Evolutionary conservation across 2,797 vertebrate species (phyloP).

Genomic region (Cyclura pinguis): DNA sequence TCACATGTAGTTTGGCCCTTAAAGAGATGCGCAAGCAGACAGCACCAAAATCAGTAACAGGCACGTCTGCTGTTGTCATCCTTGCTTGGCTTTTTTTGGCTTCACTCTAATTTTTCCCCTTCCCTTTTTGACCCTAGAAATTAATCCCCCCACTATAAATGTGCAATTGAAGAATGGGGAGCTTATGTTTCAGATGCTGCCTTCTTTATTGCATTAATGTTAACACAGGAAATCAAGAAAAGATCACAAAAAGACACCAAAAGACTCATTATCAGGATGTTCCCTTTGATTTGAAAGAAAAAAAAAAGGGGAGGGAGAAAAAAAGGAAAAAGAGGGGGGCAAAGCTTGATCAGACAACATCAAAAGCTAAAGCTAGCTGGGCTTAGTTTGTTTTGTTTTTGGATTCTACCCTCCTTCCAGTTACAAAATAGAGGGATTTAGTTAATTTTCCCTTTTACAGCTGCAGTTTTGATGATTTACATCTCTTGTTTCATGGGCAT

Average conservation of each 20-base stretch:
- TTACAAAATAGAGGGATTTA: conserved; percentile 71
- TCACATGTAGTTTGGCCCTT: not conserved
- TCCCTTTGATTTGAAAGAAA: conserved; percentile 74
- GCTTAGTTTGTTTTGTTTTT: conserved; percentile 68
- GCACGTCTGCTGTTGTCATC: conserved; percentile 30
- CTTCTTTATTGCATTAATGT: conserved; percentile 78
- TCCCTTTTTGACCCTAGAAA: conserved; percentile 60
- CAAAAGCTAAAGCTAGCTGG: conserved; percentile 75
- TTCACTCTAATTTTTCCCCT: conserved; percentile 54
- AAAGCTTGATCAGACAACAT: conserved; percentile 75
- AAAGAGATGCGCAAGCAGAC: conserved; percentile 26
- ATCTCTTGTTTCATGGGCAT: conserved; percentile 73
- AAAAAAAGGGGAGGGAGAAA: conserved; percentile 26
- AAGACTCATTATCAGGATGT: conserved; percentile 76
- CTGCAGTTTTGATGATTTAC: conserved; percentile 60
- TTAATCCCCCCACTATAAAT: conserved; percentile 40
- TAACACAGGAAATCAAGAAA: conserved; percentile 76
- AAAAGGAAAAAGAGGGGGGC: conserved; percentile 32
- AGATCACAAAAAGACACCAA: conserved; percentile 71
- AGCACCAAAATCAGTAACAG: conserved; percentile 41
- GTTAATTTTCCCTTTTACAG: conserved; percentile 66
- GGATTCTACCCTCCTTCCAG: conserved; percentile 50
- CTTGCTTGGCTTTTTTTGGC: conserved; percentile 13
- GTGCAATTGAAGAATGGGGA: conserved; percentile 65
- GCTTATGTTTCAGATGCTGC: conserved; percentile 69